phyloP scores from a whole-genome alignment of 2,888 invertebrate genomes.

The Enoplolaimus lenunculus region DNA sequence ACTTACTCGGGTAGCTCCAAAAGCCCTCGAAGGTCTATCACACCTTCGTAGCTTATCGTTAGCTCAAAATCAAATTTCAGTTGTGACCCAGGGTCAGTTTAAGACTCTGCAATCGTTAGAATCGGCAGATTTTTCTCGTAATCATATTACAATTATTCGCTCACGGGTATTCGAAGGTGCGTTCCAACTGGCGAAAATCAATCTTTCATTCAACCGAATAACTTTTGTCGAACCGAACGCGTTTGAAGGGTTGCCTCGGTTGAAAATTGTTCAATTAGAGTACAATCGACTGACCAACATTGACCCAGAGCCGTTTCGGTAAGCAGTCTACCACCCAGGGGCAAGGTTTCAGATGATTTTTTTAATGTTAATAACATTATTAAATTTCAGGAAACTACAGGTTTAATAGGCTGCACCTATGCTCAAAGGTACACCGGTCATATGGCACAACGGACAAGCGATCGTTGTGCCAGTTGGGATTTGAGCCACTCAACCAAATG shows the following conservation, averaged over 20 bases:
- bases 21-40: background rate
- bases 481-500: too few relatives aligned
- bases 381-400: too few relatives aligned
- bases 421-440: too few relatives aligned
- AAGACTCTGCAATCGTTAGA: background rate
- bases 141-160: background rate
- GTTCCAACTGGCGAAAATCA: background rate
- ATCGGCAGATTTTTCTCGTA: background rate
- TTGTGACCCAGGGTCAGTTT: background rate
- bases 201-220: background rate
- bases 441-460: too few relatives aligned
- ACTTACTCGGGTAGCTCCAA: background rate
- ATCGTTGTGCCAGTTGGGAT: too few relatives aligned
- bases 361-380: too few relatives aligned
- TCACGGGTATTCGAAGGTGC: slow-evolving; percentile 6
- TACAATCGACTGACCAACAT: slow-evolving; percentile 3
- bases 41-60: background rate
- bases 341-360: too few relatives aligned
- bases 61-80: slow-evolving; percentile 1
- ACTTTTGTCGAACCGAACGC: background rate
- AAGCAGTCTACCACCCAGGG: too few relatives aligned
- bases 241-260: slow-evolving; percentile 3
- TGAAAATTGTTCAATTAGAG: slow-evolving; percentile 1
- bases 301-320: slow-evolving; percentile 10
- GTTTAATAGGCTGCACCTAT: too few relatives aligned